Conservation (phyloP, 2,888 invertebrate genomes). For the Priocnemis perturbator region DNA sequence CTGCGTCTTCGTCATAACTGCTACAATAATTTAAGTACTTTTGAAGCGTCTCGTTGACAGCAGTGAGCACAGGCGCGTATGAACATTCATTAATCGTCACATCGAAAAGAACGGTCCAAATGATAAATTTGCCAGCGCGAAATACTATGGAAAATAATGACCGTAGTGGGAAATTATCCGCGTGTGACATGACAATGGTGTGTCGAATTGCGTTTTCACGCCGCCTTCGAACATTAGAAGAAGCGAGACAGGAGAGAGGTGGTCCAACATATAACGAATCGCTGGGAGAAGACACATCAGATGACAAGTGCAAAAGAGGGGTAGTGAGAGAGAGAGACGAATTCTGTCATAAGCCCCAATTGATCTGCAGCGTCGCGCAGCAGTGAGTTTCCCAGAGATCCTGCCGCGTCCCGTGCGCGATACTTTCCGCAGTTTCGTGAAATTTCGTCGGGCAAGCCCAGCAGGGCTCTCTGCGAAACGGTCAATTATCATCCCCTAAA, state of each 20-base stretch:
- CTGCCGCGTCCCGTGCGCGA: not conserved
- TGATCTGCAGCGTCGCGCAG: slow-evolving; percentile 28
- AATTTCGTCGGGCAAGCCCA: slow-evolving; percentile 42
- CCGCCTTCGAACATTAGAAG: slow-evolving; percentile 20
- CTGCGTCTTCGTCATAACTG: no score
- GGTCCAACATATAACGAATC: slow-evolving; percentile 3
- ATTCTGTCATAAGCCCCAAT: slow-evolving; percentile 34
- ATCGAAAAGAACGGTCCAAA: no score
- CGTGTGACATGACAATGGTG: slow-evolving; percentile 42
- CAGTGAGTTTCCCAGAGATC: slow-evolving; percentile 47
- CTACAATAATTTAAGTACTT: no score
- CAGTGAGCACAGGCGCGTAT: no score
- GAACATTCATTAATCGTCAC: no score
- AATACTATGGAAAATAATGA: no score
- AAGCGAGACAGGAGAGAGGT: not conserved
- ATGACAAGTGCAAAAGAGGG: not conserved
- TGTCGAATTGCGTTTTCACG: slow-evolving; percentile 46
- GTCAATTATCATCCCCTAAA: slow-evolving; percentile 72
- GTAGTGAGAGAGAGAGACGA: slow-evolving; percentile 1
- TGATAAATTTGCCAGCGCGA: no score
- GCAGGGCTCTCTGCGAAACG: slow-evolving; percentile 52
- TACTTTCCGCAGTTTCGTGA: slow-evolving; percentile 37
- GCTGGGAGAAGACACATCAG: slow-evolving; percentile 9
- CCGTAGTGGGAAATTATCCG: no score
- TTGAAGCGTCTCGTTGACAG: no score